Evolutionary conservation across 2,888 invertebrate species (phyloP).

Genomic region (Sphinx pinastri): DNA sequence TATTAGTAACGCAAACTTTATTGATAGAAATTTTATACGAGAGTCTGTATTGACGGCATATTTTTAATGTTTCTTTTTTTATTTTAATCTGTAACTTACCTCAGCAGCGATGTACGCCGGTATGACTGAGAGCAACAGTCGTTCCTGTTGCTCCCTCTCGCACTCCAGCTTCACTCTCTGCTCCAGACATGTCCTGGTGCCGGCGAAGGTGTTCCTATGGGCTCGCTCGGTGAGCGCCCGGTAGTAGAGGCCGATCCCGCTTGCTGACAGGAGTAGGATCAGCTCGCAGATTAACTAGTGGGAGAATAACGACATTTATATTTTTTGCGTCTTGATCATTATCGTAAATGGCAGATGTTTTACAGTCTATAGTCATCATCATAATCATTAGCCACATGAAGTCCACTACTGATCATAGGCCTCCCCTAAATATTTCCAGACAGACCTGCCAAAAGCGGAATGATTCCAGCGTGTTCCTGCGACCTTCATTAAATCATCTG

Average conservation of each 20-base stretch:
- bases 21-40: no score
- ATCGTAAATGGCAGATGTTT: no score
- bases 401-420: no score
- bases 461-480: no score
- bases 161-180: slow-evolving; percentile 96
- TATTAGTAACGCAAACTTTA: no score
- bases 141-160: slow-evolving; percentile 96
- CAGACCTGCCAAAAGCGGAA: no score
- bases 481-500: no score
- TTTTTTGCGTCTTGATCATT: no score
- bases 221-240: slow-evolving; percentile 94
- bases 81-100: slow-evolving; percentile 82
- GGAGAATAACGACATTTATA: slow-evolving; percentile 16
- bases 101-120: slow-evolving; percentile 97
- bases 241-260: slow-evolving; percentile 94
- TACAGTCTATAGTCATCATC: no score
- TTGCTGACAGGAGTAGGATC: slow-evolving; percentile 90
- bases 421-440: no score
- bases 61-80: not conserved
- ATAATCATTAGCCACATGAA: no score
- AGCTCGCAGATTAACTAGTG: slow-evolving; percentile 89
- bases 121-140: slow-evolving; percentile 95
- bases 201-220: slow-evolving; percentile 94
- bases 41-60: no score
- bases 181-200: slow-evolving; percentile 95